Evolutionary conservation across 2,797 vertebrate species (phyloP).

Genomic region (Taeniopygia guttata): DNA sequence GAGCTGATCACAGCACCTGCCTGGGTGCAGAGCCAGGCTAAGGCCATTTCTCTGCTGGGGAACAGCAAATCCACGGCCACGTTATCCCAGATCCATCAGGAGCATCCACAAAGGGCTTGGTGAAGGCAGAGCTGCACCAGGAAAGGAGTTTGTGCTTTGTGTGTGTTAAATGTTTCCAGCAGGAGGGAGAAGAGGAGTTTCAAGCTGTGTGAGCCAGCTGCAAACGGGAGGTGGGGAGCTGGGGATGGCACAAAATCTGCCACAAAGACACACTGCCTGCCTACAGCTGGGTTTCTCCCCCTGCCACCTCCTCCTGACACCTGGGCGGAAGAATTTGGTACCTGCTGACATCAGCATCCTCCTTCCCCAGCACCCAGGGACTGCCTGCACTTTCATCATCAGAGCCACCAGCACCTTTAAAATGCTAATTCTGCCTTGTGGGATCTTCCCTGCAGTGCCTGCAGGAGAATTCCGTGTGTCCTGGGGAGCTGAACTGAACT

Average conservation of each 20-base stretch:
- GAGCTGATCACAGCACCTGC: not conserved
- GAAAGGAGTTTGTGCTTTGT: not conserved
- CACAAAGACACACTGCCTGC: not conserved
- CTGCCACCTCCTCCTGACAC: fast-evolving
- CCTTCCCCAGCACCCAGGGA: not conserved
- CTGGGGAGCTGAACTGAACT: not conserved
- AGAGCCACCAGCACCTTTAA: not conserved
- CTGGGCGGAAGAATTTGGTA: not conserved
- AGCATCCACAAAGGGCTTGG: not conserved
- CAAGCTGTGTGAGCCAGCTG: not conserved
- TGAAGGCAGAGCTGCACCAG: fast-evolving
- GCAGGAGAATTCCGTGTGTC: not conserved
- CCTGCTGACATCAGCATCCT: not conserved
- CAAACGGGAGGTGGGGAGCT: not conserved
- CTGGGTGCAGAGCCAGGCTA: not conserved
- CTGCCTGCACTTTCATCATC: not conserved
- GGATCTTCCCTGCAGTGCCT: not conserved
- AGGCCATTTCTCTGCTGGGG: not conserved
- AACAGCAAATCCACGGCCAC: not conserved
- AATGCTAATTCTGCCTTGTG: not conserved
- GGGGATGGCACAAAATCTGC: not conserved
- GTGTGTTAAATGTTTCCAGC: not conserved
- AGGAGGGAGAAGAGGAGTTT: not conserved
- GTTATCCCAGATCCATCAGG: not conserved
- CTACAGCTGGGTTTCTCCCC: not conserved